These are phyloP conservation scores for Atherix ibis DNA, from an alignment of 2,888 invertebrate genomes.

Conservation along the genomic window DNA sequence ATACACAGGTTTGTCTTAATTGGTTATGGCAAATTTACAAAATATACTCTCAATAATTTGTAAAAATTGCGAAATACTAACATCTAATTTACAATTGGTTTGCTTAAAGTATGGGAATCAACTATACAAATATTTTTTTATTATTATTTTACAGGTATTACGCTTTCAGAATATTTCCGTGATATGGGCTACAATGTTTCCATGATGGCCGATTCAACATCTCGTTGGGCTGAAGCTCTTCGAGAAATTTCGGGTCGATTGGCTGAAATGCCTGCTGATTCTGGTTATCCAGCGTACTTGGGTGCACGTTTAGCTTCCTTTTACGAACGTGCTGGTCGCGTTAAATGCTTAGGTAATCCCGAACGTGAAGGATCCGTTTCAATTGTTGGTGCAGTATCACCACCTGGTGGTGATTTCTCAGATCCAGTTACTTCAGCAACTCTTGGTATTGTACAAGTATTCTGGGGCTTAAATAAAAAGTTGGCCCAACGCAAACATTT, in stretches of 20 bases:
- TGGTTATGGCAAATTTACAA: constrained; percentile 2
- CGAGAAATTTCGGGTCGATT: constrained; percentile 98
- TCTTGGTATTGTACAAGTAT: constrained; percentile 96
- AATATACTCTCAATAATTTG: too few species aligned
- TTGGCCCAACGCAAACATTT: constrained; percentile 98
- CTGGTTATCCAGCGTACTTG: constrained; percentile 97
- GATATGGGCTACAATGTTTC: constrained; percentile 99
- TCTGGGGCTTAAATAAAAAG: constrained; percentile 99
- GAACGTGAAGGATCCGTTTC: constrained; percentile 97
- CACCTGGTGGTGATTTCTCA: constrained; percentile 99
- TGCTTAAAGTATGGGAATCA: too few species aligned
- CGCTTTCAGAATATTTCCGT: constrained; percentile 98
- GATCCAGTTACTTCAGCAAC: constrained; percentile 99
- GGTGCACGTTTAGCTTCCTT: constrained; percentile 97
- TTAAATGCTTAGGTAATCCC: constrained; percentile 94
- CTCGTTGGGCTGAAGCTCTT: constrained; percentile 99
- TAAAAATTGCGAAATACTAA: too few species aligned
- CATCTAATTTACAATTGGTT: too few species aligned
- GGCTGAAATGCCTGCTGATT: constrained; percentile 99
- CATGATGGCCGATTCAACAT: constrained; percentile 99
- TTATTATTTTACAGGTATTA: constrained; percentile 61
- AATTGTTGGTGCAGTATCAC: constrained; percentile 98
- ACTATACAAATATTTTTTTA: too few species aligned
- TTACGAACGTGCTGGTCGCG: constrained; percentile 97
- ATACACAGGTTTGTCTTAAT: constrained; percentile 60